Conservation (phyloP, 2,113 vertebrate genomes). For the Mugil cephalus region DNA sequence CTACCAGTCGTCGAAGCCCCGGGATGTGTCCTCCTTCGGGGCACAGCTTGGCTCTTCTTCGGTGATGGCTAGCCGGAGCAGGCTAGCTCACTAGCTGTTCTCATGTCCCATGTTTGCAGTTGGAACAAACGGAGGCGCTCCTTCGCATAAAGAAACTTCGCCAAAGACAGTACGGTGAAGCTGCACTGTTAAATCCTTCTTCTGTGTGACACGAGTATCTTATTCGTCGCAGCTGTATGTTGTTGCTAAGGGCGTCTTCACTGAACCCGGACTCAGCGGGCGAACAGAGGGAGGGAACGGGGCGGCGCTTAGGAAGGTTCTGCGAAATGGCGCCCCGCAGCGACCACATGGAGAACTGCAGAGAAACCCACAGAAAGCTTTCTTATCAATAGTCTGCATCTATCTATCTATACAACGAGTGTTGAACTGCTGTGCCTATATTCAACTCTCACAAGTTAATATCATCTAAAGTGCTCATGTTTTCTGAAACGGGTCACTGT, state of each 20-base stretch:
- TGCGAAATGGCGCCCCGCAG: slow-evolving; percentile 50
- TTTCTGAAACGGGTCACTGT: too few relatives aligned
- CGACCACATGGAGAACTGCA: slow-evolving; percentile 27
- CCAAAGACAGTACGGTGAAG: slow-evolving; percentile 43
- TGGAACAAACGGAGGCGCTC: slow-evolving; percentile 16
- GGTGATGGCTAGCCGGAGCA: slow-evolving; percentile 48
- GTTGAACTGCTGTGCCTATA: too few relatives aligned
- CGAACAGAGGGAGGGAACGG: slow-evolving; percentile 43
- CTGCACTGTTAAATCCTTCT: slow-evolving; percentile 62
- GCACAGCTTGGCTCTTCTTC: slow-evolving; percentile 50
- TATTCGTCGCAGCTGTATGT: slow-evolving; percentile 68
- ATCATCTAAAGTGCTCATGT: too few relatives aligned
- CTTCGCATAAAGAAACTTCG: slow-evolving; percentile 9
- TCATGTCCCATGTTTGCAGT: slow-evolving; percentile 52
- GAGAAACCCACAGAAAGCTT: background rate
- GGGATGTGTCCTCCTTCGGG: slow-evolving; percentile 58
- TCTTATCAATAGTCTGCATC: too few relatives aligned
- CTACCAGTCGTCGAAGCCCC: slow-evolving; percentile 46
- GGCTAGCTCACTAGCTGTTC: slow-evolving; percentile 48
- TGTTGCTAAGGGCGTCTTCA: slow-evolving; percentile 86
- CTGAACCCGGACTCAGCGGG: slow-evolving; percentile 60
- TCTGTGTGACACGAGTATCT: slow-evolving; percentile 42
- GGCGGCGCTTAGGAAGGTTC: slow-evolving; percentile 55
- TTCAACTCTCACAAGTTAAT: too few relatives aligned
- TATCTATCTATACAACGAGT: too few relatives aligned